A percentile compares a stretch with the other conserved stretches of the same genome.
phyloP scores from a whole-genome alignment of 2,888 invertebrate species.

The Aphodius sticticus region DNA sequence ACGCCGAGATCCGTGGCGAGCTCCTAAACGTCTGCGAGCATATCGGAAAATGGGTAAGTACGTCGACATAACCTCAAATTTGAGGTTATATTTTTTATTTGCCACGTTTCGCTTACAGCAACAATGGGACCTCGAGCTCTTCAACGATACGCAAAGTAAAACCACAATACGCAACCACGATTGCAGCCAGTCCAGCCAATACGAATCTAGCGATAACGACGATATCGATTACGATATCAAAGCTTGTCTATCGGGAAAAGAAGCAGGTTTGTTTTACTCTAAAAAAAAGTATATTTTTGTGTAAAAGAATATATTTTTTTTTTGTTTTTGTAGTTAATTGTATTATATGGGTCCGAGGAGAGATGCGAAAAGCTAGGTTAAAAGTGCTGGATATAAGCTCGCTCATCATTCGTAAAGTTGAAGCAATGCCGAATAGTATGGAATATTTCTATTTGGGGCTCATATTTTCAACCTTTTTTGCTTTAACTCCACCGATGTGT shows the following conservation, averaged over 20 bases:
- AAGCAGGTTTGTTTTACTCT: slow-evolving; percentile 31
- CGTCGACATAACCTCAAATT: background rate
- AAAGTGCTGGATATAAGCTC: slow-evolving; percentile 95
- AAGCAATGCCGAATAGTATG: slow-evolving; percentile 78
- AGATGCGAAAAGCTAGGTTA: slow-evolving; percentile 91
- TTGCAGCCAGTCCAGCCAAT: slow-evolving; percentile 28
- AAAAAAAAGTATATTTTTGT: background rate
- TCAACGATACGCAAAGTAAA: slow-evolving; percentile 18
- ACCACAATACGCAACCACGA: slow-evolving; percentile 13
- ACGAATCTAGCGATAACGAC: slow-evolving; percentile 35
- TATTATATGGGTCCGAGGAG: slow-evolving; percentile 92
- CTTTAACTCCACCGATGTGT: slow-evolving; percentile 69
- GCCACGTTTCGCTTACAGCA: background rate
- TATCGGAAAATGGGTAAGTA: slow-evolving; percentile 19
- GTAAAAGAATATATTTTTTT: background rate
- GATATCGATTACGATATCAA: slow-evolving; percentile 34
- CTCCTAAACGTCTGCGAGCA: slow-evolving; percentile 13
- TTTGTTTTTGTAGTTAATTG: slow-evolving; percentile 78
- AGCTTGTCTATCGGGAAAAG: slow-evolving; percentile 37
- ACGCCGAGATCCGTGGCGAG: slow-evolving; percentile 18
- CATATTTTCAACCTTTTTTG: slow-evolving; percentile 67
- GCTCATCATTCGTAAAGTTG: slow-evolving; percentile 91
- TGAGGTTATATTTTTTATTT: background rate
- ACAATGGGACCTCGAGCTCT: slow-evolving; percentile 16
- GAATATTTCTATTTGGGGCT: slow-evolving; percentile 81